These are phyloP conservation scores for Alsophila aescularia DNA, from an alignment of 2,888 invertebrate species.

Conservation along the genomic window DNA sequence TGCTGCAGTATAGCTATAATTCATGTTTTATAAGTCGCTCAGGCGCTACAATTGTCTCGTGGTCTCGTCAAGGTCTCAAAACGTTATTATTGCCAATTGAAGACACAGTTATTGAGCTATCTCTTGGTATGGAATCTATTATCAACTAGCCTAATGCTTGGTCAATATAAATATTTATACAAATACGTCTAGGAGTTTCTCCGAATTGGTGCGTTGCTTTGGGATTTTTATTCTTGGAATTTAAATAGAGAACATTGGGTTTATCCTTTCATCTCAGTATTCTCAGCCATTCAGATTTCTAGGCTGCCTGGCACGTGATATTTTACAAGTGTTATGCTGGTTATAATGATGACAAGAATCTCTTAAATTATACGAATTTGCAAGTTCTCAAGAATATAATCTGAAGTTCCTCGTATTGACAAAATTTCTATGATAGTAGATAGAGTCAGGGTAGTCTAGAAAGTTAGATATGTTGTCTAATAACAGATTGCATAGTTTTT, in stretches of 20 bases:
- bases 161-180: slow-evolving; percentile 12
- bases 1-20: slow-evolving; percentile 34
- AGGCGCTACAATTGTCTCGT: slow-evolving; percentile 37
- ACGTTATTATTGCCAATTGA: slow-evolving; percentile 55
- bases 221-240: not conserved
- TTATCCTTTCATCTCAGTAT: slow-evolving; percentile 2
- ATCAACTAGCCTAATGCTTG: slow-evolving; percentile 13
- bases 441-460: too few relatives aligned
- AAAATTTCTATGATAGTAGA: too few relatives aligned
- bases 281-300: not conserved
- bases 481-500: too few relatives aligned
- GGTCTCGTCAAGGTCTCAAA: slow-evolving; percentile 45
- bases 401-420: too few relatives aligned
- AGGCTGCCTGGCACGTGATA: too few relatives aligned
- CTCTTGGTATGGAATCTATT: slow-evolving; percentile 47
- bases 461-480: too few relatives aligned
- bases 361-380: too few relatives aligned
- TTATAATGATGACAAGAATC: too few relatives aligned
- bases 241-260: not conserved
- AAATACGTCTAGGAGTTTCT: not conserved
- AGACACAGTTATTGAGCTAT: slow-evolving; percentile 46
- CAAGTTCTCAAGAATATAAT: too few relatives aligned
- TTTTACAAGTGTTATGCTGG: too few relatives aligned
- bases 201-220: not conserved
- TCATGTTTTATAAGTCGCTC: slow-evolving; percentile 36